Evolutionary conservation across 53 echinoderm and acorn worm species (phyloP), one percentile per base, ranked within the genome.

Genomic region (Echinarachnius parma): DNA sequence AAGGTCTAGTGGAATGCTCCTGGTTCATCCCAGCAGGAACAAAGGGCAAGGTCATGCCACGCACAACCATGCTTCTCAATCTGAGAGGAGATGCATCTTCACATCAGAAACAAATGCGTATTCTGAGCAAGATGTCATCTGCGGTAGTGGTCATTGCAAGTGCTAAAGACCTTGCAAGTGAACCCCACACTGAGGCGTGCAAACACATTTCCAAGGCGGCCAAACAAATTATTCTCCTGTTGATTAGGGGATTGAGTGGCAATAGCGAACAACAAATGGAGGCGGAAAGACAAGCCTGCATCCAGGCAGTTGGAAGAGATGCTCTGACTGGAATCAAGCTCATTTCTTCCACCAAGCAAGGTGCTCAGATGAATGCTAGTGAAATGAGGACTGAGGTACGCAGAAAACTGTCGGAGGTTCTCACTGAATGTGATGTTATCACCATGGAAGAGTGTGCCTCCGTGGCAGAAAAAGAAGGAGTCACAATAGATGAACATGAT

Each of bases 231-330:
- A n/a, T n/a, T n/a, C n/a, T n/a, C n/a, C n/a, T n/a, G n/a, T n/a
- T n/a, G n/a, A n/a, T n/a, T n/a, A n/a, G n/a, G n/a, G n/a, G n/a
- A 15, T 36, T 77, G 31, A 77, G 60, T 77, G 60, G 47, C 45
- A 19, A 46, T 19, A 47, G 27, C 2, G 39, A 44, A 34, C 22
- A 46, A 39, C 26, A 45, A 77, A 20, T 27, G 0, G 46, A 0
- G 23, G 23, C 1, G 25, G 77, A 77, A 47, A 61, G 36, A 11
- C 31, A 28, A 46, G n/a, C 3, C 3, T 45, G 27, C 61, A 30
- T 61, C 28, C 4, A 77, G 25, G 77, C 77, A 77, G 49, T 77
- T 27, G 77, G 77, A 14, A 25, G 47, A 18, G 61, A 27, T 29
- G 25, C 31, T 45, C 28, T 47, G 29, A 30, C 39, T 27, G 48